These are phyloP conservation scores for Eupithecia pulchellata DNA, from an alignment of 2,888 invertebrate genomes.

Conservation along the genomic window DNA sequence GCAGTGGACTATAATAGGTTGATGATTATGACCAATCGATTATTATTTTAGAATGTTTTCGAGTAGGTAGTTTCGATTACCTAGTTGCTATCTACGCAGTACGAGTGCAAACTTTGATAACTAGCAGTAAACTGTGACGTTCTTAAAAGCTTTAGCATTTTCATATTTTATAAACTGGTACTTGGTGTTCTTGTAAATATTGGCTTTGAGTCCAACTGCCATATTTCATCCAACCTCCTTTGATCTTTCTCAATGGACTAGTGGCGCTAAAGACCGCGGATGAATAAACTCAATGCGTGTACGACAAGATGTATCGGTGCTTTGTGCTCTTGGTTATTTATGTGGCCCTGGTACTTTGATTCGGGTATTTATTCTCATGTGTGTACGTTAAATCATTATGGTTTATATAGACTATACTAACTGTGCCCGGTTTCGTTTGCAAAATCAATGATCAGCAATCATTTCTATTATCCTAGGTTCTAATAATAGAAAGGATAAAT, in stretches of 20 bases:
- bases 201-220: background rate
- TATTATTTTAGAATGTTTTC: background rate
- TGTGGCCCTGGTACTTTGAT: slow-evolving; percentile 50
- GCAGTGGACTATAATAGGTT: too few relatives aligned
- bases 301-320: slow-evolving; percentile 45
- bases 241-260: slow-evolving; percentile 57
- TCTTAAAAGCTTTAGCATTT: background rate
- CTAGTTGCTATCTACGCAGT: background rate
- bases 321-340: slow-evolving; percentile 62
- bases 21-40: too few relatives aligned
- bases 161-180: background rate
- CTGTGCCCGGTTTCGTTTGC: background rate
- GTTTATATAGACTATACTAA: slow-evolving; percentile 27
- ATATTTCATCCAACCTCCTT: slow-evolving; percentile 12
- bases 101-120: background rate
- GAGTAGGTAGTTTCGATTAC: too few relatives aligned
- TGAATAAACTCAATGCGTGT: slow-evolving; percentile 63
- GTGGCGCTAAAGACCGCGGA: slow-evolving; percentile 64
- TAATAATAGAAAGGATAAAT: too few relatives aligned
- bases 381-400: slow-evolving; percentile 39
- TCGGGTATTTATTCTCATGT: slow-evolving; percentile 33
- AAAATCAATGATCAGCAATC: background rate
- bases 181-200: background rate
- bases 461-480: background rate
- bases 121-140: background rate